phyloP scores from a whole-genome alignment of 2,888 invertebrate genomes.

The Sycophila texana region DNA sequence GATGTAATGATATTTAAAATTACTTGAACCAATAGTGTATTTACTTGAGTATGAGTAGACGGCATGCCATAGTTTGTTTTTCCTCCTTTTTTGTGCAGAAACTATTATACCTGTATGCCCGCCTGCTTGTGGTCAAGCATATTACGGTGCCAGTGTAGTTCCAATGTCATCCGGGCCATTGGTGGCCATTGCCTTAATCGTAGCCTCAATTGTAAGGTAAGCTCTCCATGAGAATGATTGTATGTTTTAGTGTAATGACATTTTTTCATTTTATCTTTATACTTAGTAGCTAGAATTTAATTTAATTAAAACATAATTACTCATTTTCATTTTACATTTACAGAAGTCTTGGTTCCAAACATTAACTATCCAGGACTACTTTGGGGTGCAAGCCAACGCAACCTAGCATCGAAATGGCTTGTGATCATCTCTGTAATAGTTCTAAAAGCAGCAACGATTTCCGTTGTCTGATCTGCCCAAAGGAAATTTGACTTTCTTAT shows the following conservation, averaged over 20 bases:
- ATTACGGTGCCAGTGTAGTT: slow-evolving; percentile 79
- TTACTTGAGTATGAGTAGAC: slow-evolving; percentile 59
- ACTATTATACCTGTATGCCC: slow-evolving; percentile 94
- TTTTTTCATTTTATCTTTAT: slow-evolving; percentile 8
- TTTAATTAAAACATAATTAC: background rate
- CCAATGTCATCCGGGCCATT: slow-evolving; percentile 75
- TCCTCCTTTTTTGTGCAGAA: slow-evolving; percentile 80
- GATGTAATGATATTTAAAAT: slow-evolving; percentile 14
- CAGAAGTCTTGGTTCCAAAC: slow-evolving; percentile 85
- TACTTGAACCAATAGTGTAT: slow-evolving; percentile 11
- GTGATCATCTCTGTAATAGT: slow-evolving; percentile 59
- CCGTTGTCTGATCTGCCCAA: too few species aligned
- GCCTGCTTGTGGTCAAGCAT: slow-evolving; percentile 89
- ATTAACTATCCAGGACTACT: slow-evolving; percentile 83
- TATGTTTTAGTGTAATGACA: slow-evolving; percentile 14
- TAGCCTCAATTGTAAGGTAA: slow-evolving; percentile 76
- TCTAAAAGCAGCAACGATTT: slow-evolving; percentile 29
- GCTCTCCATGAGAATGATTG: slow-evolving; percentile 56
- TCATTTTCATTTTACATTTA: slow-evolving; percentile 57
- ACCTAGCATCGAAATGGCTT: slow-evolving; percentile 66
- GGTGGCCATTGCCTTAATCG: slow-evolving; percentile 76
- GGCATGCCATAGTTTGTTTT: slow-evolving; percentile 71
- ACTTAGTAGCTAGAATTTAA: background rate
- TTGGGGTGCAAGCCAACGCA: slow-evolving; percentile 74
- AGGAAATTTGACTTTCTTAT: too few species aligned